phyloP scores from a whole-genome alignment of 1,140 invertebrate species.

The Harpegnathos saltator region DNA sequence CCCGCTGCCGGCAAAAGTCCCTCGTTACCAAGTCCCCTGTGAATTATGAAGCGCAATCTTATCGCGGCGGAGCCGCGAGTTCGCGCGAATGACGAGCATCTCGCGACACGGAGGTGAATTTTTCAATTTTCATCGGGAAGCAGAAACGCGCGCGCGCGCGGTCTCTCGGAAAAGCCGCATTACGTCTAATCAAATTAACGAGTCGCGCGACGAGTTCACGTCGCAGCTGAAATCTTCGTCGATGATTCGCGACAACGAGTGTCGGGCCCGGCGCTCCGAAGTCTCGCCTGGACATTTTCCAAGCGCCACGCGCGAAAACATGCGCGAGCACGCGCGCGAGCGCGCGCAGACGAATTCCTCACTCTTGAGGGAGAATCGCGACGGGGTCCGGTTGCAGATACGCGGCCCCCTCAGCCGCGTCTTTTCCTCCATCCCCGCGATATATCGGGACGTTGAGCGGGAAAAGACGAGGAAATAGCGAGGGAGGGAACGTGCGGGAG shows the following conservation, averaged over 20 bases:
- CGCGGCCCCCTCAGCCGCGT: constrained; percentile 9
- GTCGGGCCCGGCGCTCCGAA: constrained; percentile 38
- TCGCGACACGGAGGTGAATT: neutral
- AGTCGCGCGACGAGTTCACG: neutral
- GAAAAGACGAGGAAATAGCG: constrained; percentile 16
- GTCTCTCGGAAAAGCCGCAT: neutral
- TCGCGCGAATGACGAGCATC: constrained; percentile 7
- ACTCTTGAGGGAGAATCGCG: constrained; percentile 25
- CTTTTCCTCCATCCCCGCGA: constrained; percentile 12
- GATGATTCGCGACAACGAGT: constrained; percentile 48
- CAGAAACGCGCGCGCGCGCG: neutral
- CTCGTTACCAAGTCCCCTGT: constrained; percentile 23
- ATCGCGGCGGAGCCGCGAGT: neutral
- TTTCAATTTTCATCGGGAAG: constrained; percentile 3
- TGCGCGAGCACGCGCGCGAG: neutral
- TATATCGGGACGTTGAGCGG: constrained; percentile 29
- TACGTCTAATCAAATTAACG: neutral
- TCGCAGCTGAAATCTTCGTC: neutral
- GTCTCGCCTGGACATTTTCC: constrained; percentile 6
- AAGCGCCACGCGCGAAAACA: neutral
- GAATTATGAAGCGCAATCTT: constrained; percentile 39
- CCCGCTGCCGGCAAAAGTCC: constrained; percentile 23
- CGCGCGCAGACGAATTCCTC: constrained; percentile 25
- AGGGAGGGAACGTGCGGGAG: constrained; percentile 9
- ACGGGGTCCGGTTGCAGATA: constrained; percentile 29